Evolutionary conservation across 2,888 invertebrate species (phyloP).

Genomic region (Augochlorella aurata): DNA sequence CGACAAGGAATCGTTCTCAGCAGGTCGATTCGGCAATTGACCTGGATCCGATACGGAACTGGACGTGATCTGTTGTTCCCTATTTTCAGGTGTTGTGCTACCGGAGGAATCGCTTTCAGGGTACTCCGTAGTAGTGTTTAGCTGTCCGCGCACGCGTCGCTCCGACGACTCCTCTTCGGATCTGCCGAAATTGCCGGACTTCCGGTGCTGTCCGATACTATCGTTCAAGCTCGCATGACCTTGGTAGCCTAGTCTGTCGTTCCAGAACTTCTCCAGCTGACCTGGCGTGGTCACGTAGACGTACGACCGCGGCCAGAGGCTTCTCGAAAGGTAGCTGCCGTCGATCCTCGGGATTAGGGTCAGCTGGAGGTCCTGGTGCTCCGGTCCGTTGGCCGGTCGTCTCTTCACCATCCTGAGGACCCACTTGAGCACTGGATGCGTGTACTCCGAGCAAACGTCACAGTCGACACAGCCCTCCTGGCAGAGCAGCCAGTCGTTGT

Average conservation of each 20-base stretch:
- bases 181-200: slow-evolving; percentile 20
- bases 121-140: neutral
- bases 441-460: slow-evolving; percentile 63
- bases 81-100: neutral
- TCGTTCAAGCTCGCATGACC: slow-evolving; percentile 24
- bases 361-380: slow-evolving; percentile 71
- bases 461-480: slow-evolving; percentile 71
- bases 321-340: slow-evolving; percentile 60
- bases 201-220: slow-evolving; percentile 15
- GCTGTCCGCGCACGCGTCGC: neutral
- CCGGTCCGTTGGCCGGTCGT: slow-evolving; percentile 30
- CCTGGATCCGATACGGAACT: no score
- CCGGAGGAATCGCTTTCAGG: neutral
- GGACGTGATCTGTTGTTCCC: no score
- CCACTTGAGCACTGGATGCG: slow-evolving; percentile 67
- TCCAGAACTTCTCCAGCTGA: slow-evolving; percentile 22
- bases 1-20: neutral
- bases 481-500: slow-evolving; percentile 72
- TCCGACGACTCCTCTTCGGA: slow-evolving; percentile 31
- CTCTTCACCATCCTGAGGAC: slow-evolving; percentile 63
- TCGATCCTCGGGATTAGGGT: slow-evolving; percentile 70
- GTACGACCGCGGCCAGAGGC: slow-evolving; percentile 61
- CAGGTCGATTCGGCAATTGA: slow-evolving; percentile 2
- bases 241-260: slow-evolving; percentile 9
- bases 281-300: slow-evolving; percentile 64